These are phyloP conservation scores for Camponotus pennsylvanicus DNA, from an alignment of 1,140 invertebrate species.

Conservation along the genomic window DNA sequence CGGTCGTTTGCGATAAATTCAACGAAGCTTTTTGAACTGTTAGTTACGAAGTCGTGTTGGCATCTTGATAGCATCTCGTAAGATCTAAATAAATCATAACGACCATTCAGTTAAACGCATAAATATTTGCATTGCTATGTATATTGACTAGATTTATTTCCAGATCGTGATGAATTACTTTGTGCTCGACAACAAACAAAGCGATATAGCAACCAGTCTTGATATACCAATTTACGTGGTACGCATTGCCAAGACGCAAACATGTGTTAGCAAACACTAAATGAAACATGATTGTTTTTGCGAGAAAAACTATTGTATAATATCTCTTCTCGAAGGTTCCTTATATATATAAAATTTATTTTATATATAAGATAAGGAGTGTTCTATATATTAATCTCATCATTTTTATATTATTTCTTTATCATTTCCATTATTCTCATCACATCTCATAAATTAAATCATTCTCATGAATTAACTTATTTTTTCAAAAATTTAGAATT, in stretches of 20 bases:
- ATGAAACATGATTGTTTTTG: slow-evolving; percentile 16
- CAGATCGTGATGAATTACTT: slow-evolving; percentile 23
- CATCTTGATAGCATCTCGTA: not conserved
- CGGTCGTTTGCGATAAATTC: not conserved
- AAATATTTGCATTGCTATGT: not conserved
- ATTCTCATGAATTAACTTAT: not conserved
- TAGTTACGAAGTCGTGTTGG: not conserved
- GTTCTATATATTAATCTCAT: no score
- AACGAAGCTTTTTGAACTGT: not conserved
- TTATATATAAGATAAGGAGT: not conserved
- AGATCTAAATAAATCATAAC: not conserved
- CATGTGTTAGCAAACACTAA: not conserved
- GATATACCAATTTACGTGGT: slow-evolving; percentile 3
- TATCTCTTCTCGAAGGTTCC: not conserved
- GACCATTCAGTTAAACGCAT: not conserved
- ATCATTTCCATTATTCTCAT: not conserved
- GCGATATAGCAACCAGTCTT: not conserved
- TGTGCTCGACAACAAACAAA: slow-evolving; percentile 19
- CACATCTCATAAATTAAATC: no score
- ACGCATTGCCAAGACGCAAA: slow-evolving; percentile 14
- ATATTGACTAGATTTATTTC: slow-evolving; percentile 1
- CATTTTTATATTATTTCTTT: no score
- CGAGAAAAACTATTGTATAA: not conserved
- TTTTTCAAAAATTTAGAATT: not conserved
- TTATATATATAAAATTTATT: not conserved